phyloP scores from a whole-genome alignment of 2,113 vertebrate genomes.

The Eulemur rufifrons region DNA sequence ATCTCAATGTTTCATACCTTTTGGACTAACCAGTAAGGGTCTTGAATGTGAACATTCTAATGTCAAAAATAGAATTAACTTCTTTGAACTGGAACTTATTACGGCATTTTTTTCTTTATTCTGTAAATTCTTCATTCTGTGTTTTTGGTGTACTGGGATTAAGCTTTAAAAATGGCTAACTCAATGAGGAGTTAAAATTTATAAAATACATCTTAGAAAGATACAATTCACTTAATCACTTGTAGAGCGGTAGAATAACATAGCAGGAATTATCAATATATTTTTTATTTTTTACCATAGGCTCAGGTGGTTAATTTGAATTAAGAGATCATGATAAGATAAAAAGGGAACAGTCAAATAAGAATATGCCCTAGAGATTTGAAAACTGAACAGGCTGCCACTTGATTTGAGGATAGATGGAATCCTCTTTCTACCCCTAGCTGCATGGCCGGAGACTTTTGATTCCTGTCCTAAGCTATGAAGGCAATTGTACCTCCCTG shows the following conservation, averaged over 20 bases:
- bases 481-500: not conserved
- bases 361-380: not conserved
- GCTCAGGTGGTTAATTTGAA: not conserved
- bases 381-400: slow-evolving; percentile 41
- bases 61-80: slow-evolving; percentile 44
- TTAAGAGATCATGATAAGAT: slow-evolving; percentile 16
- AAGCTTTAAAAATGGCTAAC: not conserved
- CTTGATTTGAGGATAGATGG: not conserved
- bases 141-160: not conserved
- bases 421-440: not conserved
- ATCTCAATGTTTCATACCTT: not conserved
- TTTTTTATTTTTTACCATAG: not conserved
- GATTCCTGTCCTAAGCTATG: not conserved
- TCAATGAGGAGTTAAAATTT: slow-evolving; percentile 13
- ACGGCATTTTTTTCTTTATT: not conserved
- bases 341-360: not conserved
- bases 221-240: not conserved
- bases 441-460: not conserved
- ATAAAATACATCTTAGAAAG: not conserved
- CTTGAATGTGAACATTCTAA: not conserved
- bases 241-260: not conserved
- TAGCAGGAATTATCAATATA: not conserved
- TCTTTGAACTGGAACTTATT: not conserved
- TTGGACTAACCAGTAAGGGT: not conserved
- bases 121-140: not conserved